phyloP scores from a whole-genome alignment of 2,113 vertebrate genomes.

The Siniperca chuatsi region DNA sequence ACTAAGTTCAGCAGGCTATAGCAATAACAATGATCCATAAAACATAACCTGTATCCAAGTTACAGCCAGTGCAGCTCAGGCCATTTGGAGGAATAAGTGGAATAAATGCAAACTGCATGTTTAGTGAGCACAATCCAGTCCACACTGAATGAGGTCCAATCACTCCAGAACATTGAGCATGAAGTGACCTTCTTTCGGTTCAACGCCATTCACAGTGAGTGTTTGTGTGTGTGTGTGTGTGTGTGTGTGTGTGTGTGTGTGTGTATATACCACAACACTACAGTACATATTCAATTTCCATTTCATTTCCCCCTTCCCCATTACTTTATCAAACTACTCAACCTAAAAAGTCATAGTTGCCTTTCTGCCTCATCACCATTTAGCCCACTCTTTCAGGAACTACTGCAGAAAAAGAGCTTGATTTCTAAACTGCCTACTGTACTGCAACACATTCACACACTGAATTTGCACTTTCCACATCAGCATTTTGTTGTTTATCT shows the following conservation, averaged over 20 bases:
- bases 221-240: not conserved
- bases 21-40: slow-evolving; percentile 37
- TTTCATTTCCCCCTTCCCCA: slow-evolving; percentile 36
- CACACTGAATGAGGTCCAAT: slow-evolving; percentile 52
- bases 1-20: not conserved
- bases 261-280: not conserved
- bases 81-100: slow-evolving; percentile 12
- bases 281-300: slow-evolving; percentile 31
- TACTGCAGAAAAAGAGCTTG: slow-evolving; percentile 36
- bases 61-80: not conserved
- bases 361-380: slow-evolving; percentile 61
- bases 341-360: slow-evolving; percentile 48
- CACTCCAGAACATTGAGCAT: slow-evolving; percentile 63
- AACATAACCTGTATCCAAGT: slow-evolving; percentile 22
- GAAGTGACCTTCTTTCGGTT: slow-evolving; percentile 46
- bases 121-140: slow-evolving; percentile 20
- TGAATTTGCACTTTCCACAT: not conserved
- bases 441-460: not conserved
- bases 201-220: not conserved
- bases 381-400: slow-evolving; percentile 48
- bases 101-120: slow-evolving; percentile 35
- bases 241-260: not conserved
- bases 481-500: not conserved
- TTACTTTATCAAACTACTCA: slow-evolving; percentile 46
- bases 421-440: not conserved